A percentile compares a stretch with the other conserved stretches of the same genome.
phyloP scores from a whole-genome alignment of 2,113 vertebrate genomes.

The Podarcis muralis region DNA sequence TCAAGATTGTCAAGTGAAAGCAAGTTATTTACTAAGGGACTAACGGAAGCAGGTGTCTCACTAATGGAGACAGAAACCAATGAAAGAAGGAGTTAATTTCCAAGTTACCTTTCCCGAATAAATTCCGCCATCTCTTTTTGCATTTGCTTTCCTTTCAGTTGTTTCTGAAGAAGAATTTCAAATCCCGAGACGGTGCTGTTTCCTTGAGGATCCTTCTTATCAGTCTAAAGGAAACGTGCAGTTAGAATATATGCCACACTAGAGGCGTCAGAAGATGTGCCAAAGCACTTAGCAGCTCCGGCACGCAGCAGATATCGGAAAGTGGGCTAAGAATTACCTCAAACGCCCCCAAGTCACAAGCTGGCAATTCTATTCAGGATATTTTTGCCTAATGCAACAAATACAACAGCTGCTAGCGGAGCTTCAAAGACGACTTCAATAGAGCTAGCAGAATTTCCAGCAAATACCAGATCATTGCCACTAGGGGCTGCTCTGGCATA shows the following conservation, averaged over 20 bases:
- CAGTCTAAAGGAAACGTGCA: constrained; percentile 76
- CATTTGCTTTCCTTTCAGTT: constrained; percentile 98
- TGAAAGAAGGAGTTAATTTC: not conserved
- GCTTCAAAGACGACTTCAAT: not conserved
- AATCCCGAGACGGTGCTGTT: constrained; percentile 90
- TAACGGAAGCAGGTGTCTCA: not conserved
- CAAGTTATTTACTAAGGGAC: rapidly evolving
- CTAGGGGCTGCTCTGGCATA: not conserved
- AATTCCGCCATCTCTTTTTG: constrained; percentile 99
- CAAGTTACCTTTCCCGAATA: constrained; percentile 89
- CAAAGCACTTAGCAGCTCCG: rapidly evolving
- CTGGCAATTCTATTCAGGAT: not conserved
- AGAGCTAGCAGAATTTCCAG: not conserved
- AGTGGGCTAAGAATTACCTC: not conserved
- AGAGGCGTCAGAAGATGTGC: not conserved
- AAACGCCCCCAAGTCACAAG: not conserved
- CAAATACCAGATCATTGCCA: not conserved
- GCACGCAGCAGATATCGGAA: not conserved
- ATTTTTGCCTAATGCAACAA: not conserved
- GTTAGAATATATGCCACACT: constrained; percentile 21
- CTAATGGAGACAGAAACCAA: not conserved
- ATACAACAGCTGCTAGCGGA: not conserved
- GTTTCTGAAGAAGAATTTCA: constrained; percentile 95
- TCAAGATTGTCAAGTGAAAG: not conserved
- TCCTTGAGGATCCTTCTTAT: constrained; percentile 92